These are phyloP conservation scores for Doryteuthis pealeii DNA, from an alignment of 1,140 invertebrate species.

Conservation along the genomic window DNA sequence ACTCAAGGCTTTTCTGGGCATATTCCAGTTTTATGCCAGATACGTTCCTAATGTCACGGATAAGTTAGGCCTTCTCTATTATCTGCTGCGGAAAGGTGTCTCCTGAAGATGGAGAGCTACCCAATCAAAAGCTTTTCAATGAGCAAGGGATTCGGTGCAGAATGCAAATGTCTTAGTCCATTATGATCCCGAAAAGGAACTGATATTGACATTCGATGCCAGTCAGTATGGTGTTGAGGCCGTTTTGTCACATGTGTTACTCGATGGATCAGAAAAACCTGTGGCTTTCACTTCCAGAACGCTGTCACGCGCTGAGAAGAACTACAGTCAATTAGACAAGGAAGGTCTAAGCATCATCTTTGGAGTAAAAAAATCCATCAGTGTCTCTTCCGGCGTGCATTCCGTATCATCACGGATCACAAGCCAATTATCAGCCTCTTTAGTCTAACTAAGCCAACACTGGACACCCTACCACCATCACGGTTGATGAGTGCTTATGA, in stretches of 20 bases:
- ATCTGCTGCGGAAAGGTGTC: constrained; percentile 22
- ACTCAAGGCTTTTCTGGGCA: constrained; percentile 24
- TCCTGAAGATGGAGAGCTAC: constrained; percentile 22
- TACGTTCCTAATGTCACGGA: constrained; percentile 29
- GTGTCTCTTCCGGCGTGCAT: constrained; percentile 59
- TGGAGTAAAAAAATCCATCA: constrained; percentile 47
- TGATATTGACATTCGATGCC: constrained; percentile 61
- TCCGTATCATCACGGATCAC: constrained; percentile 51
- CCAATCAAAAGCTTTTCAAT: constrained; percentile 26
- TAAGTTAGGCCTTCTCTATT: constrained; percentile 20
- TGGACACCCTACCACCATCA: constrained; percentile 36
- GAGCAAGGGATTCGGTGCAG: constrained; percentile 24
- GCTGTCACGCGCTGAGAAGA: constrained; percentile 58
- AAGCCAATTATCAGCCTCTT: constrained; percentile 61
- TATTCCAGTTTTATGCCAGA: constrained; percentile 30
- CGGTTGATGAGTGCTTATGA: constrained; percentile 26
- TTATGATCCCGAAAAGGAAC: constrained; percentile 19
- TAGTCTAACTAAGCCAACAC: constrained; percentile 44
- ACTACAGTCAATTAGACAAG: constrained; percentile 50
- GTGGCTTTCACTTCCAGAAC: constrained; percentile 60
- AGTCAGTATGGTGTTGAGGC: constrained; percentile 54
- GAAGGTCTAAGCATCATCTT: constrained; percentile 53
- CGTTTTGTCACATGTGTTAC: neutral
- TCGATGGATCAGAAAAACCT: constrained; percentile 54
- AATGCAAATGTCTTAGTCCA: constrained; percentile 15